These are phyloP conservation scores for Sceliomorpha sp. DNA, from an alignment of 2,888 invertebrate species.

Conservation along the genomic window DNA sequence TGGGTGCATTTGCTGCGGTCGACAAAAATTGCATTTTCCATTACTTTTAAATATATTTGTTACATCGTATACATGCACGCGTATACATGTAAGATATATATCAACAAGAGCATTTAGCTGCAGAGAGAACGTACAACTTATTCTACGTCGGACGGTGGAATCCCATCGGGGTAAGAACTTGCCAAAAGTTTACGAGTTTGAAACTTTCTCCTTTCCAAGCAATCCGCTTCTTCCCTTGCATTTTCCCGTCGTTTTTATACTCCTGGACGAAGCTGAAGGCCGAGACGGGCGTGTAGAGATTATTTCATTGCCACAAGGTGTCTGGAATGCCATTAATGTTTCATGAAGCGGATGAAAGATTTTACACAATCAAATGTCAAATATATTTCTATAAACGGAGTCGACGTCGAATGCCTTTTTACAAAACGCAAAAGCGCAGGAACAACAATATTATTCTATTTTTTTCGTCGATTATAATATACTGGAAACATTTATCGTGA, in stretches of 20 bases:
- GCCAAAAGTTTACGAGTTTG: constrained; percentile 71
- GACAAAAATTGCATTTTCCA: too few relatives aligned
- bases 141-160: constrained; percentile 68
- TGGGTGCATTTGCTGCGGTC: too few relatives aligned
- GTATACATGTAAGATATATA: constrained; percentile 26
- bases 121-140: constrained; percentile 59
- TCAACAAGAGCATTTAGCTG: constrained; percentile 45
- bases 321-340: constrained; percentile 54
- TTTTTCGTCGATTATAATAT: too few relatives aligned
- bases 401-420: too few relatives aligned
- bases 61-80: constrained; percentile 8
- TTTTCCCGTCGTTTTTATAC: constrained; percentile 51
- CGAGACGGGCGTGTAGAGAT: constrained; percentile 48
- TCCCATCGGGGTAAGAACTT: constrained; percentile 69
- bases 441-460: too few relatives aligned
- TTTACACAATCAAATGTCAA: constrained; percentile 45
- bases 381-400: constrained; percentile 40
- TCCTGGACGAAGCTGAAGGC: constrained; percentile 34
- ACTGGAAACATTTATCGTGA: too few relatives aligned
- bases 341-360: constrained; percentile 49
- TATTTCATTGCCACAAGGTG: constrained; percentile 57
- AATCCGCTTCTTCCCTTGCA: constrained; percentile 62
- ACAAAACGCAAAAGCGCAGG: too few relatives aligned
- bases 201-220: constrained; percentile 67
- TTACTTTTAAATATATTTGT: constrained; percentile 43